Evolutionary conservation across 2,797 vertebrate genomes (phyloP).

Genomic region (Lophura swinhoii): DNA sequence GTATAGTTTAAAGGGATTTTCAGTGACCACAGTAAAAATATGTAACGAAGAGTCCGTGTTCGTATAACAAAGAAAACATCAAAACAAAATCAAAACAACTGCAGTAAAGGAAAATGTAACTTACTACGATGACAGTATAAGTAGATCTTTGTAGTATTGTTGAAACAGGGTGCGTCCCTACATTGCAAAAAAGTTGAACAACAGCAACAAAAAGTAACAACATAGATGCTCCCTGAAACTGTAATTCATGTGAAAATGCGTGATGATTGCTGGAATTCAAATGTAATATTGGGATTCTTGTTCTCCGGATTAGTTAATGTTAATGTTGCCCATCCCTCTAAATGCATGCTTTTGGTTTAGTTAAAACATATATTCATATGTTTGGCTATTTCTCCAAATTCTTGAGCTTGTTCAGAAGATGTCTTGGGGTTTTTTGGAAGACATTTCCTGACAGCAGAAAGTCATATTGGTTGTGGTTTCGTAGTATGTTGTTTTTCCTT

Average conservation of each 20-base stretch:
- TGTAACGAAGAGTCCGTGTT: neutral
- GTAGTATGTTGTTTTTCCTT: neutral
- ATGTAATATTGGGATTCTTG: neutral
- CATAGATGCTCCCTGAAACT: neutral
- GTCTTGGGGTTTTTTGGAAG: neutral
- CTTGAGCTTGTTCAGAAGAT: neutral
- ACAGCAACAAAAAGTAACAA: neutral
- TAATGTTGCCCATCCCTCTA: neutral
- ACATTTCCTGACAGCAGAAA: neutral
- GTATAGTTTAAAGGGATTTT: neutral
- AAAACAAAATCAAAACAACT: neutral
- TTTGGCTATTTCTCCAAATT: neutral
- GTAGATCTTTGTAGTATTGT: neutral
- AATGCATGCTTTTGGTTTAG: neutral
- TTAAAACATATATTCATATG: neutral
- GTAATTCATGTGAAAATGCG: neutral
- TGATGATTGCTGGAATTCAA: neutral
- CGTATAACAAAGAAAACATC: neutral
- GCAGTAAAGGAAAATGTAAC: neutral
- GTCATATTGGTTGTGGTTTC: neutral
- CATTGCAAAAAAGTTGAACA: fast-evolving
- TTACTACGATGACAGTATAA: neutral
- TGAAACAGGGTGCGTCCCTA: neutral
- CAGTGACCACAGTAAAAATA: neutral
- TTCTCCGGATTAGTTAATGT: neutral